These are phyloP conservation scores for Penaeus chinensis DNA, from an alignment of 1,140 invertebrate species.

Conservation along the genomic window DNA sequence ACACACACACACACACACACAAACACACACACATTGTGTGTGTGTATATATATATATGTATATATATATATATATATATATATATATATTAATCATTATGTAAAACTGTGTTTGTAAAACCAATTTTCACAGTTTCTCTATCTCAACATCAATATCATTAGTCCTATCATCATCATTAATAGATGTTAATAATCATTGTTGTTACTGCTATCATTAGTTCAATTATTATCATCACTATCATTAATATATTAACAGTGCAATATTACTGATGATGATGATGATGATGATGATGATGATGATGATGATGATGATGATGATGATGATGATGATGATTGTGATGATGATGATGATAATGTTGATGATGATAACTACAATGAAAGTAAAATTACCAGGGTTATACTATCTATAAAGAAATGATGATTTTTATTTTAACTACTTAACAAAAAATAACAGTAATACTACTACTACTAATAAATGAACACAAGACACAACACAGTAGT, in stretches of 20 bases:
- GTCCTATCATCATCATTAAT: slow-evolving; percentile 17
- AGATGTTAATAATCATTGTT: background rate
- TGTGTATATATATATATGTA: too few relatives aligned
- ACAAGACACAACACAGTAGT: too few relatives aligned
- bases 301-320: slow-evolving; percentile 15
- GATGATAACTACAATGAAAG: too few relatives aligned
- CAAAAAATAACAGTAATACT: too few relatives aligned
- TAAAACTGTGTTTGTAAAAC: background rate
- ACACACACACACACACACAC: too few relatives aligned
- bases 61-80: slow-evolving; percentile 17
- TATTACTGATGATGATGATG: background rate
- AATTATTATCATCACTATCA: background rate
- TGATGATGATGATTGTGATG: background rate
- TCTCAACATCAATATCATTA: slow-evolving; percentile 4
- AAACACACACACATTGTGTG: too few relatives aligned
- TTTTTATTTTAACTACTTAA: too few relatives aligned
- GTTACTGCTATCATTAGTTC: slow-evolving; percentile 2
- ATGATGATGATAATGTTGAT: background rate
- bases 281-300: slow-evolving; percentile 10
- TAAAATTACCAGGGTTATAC: too few relatives aligned
- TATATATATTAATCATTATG: background rate
- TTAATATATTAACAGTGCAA: slow-evolving; percentile 1
- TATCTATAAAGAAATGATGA: too few relatives aligned
- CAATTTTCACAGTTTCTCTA: background rate
- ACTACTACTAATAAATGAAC: too few relatives aligned